These are phyloP conservation scores for Leptinotarsa rubiginosa DNA, from an alignment of 2,888 invertebrate species.

Conservation along the genomic window DNA sequence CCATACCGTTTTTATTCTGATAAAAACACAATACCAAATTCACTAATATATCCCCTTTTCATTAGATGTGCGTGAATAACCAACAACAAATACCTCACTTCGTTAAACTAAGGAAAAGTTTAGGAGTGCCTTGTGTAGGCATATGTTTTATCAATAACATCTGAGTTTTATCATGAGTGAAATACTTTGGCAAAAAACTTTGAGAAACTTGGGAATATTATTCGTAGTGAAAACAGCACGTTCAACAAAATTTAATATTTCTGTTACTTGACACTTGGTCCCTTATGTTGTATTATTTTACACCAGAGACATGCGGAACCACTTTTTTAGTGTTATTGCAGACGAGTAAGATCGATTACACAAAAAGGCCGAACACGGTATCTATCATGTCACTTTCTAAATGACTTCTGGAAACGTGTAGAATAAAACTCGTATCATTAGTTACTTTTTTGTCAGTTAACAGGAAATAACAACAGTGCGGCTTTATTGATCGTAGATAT, in stretches of 20 bases:
- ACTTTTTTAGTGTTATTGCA: slow-evolving; percentile 58
- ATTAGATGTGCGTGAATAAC: too few species aligned
- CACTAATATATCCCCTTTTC: too few species aligned
- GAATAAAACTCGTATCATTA: slow-evolving; percentile 38
- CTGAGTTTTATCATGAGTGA: too few species aligned
- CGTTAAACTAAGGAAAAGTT: too few species aligned
- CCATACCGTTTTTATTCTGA: too few species aligned
- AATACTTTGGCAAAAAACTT: too few species aligned
- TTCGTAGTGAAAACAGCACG: slow-evolving; percentile 5
- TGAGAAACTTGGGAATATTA: slow-evolving; percentile 3
- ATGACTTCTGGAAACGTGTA: slow-evolving; percentile 44
- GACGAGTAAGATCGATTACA: slow-evolving; percentile 56
- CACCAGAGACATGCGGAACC: slow-evolving; percentile 54
- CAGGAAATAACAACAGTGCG: slow-evolving; percentile 3
- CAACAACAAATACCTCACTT: too few species aligned
- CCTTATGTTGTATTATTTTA: slow-evolving; percentile 41
- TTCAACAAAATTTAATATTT: background rate
- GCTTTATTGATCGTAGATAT: background rate
- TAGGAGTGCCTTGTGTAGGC: too few species aligned
- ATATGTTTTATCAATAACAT: too few species aligned
- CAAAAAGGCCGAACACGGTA: slow-evolving; percentile 55
- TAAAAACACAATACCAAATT: too few species aligned
- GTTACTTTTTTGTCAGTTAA: slow-evolving; percentile 22
- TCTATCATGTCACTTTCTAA: slow-evolving; percentile 46
- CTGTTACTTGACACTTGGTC: slow-evolving; percentile 28